These are phyloP conservation scores for Palaemon carinicauda DNA, from an alignment of 1,140 invertebrate species.

Conservation along the genomic window DNA sequence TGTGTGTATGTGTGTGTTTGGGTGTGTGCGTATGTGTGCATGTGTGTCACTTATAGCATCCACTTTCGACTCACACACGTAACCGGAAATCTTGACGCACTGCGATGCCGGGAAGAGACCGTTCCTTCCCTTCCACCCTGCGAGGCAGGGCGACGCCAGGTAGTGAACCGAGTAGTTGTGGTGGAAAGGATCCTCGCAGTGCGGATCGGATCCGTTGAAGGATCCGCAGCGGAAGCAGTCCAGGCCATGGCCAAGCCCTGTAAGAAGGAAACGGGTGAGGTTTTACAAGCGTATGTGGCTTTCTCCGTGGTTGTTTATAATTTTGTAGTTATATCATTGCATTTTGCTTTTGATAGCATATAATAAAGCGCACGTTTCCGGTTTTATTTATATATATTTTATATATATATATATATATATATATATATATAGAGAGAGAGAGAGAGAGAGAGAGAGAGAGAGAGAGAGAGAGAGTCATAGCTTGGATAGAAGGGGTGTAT, in stretches of 20 bases:
- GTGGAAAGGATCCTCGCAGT: constrained; percentile 96
- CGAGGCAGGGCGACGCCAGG: constrained; percentile 89
- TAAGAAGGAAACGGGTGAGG: neutral
- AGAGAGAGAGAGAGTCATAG: neutral
- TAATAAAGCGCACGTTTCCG: neutral
- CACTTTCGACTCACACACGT: constrained; percentile 81
- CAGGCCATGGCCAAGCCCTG: constrained; percentile 70
- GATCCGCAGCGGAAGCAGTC: constrained; percentile 97
- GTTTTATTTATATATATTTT: neutral
- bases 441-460: neutral
- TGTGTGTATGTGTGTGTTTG: no score
- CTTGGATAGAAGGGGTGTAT: neutral
- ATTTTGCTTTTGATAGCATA: neutral
- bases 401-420: neutral
- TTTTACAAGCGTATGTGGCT: no score
- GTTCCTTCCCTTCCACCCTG: constrained; percentile 87
- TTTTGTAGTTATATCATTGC: neutral
- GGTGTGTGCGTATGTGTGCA: no score
- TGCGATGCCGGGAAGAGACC: constrained; percentile 95
- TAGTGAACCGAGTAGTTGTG: constrained; percentile 85
- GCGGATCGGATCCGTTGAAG: constrained; percentile 82
- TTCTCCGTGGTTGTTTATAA: neutral
- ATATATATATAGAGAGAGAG: neutral
- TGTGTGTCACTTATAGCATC: no score
- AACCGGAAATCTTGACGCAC: constrained; percentile 92